phyloP scores from a whole-genome alignment of 2,113 vertebrate genomes.

The Solea solea region DNA sequence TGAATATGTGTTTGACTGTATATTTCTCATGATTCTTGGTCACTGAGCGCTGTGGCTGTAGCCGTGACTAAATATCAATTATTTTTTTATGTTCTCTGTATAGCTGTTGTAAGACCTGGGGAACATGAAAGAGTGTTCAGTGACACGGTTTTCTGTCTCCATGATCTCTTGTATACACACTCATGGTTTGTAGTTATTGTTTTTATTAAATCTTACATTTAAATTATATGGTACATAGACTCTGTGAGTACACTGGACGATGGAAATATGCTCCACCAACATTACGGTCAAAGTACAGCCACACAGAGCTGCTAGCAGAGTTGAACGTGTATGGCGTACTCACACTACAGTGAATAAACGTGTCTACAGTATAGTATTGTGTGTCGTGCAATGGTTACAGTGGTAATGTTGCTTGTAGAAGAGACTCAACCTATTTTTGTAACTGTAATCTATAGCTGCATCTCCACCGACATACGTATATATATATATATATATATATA shows the following conservation, averaged over 20 bases:
- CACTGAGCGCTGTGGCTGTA: slow-evolving; percentile 28
- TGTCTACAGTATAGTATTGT: background rate
- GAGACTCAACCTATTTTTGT: background rate
- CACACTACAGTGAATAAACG: slow-evolving; percentile 2
- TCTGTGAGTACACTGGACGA: slow-evolving; percentile 78
- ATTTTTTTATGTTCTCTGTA: slow-evolving; percentile 24
- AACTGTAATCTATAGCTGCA: background rate
- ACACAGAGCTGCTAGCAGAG: background rate
- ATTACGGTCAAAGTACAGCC: background rate
- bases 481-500: too few species aligned
- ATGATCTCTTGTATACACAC: slow-evolving; percentile 51
- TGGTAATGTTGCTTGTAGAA: background rate
- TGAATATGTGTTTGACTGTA: slow-evolving; percentile 35
- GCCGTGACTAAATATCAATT: slow-evolving; percentile 38
- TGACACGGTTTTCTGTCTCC: slow-evolving; percentile 38
- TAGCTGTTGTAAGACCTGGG: slow-evolving; percentile 23
- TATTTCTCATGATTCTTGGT: slow-evolving; percentile 10
- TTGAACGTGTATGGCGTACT: background rate
- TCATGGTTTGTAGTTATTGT: slow-evolving; percentile 27
- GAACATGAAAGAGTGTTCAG: slow-evolving; percentile 31
- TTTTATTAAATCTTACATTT: slow-evolving; percentile 53
- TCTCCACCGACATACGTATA: background rate
- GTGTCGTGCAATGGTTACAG: background rate
- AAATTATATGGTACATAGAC: slow-evolving; percentile 67
- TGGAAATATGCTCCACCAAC: slow-evolving; percentile 48